Conservation (phyloP, 2,888 invertebrate genomes). For the Tryphoninae sp. region DNA sequence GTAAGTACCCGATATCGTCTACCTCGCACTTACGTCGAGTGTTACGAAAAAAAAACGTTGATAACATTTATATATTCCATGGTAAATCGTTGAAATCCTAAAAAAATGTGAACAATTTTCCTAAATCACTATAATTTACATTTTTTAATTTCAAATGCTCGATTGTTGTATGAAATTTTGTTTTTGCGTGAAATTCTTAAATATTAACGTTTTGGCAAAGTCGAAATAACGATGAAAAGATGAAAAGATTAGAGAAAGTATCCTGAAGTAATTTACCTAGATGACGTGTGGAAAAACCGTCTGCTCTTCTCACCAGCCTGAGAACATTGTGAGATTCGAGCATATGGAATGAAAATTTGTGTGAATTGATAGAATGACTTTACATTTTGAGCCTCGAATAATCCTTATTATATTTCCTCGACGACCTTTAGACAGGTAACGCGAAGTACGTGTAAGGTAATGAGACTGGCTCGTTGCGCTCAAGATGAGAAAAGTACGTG, state of each 20-base stretch:
- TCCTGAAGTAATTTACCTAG: too few relatives aligned
- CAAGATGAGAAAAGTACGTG: background rate
- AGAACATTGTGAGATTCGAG: background rate
- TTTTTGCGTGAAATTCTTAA: too few relatives aligned
- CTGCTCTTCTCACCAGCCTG: too few relatives aligned
- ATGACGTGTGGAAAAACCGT: too few relatives aligned
- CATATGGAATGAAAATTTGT: background rate
- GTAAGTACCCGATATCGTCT: constrained; percentile 3
- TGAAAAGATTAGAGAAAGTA: too few relatives aligned
- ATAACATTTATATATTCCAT: too few relatives aligned
- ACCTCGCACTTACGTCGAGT: constrained; percentile 14
- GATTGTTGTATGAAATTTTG: background rate
- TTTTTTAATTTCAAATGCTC: background rate
- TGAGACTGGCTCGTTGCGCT: background rate
- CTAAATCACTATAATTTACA: background rate
- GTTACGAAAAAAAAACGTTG: background rate
- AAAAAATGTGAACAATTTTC: background rate
- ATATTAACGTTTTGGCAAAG: too few relatives aligned
- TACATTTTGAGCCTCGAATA: background rate
- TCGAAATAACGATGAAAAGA: too few relatives aligned
- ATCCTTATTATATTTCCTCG: background rate
- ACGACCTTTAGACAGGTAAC: background rate
- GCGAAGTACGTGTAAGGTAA: background rate
- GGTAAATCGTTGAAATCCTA: background rate
- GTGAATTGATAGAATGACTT: background rate